These are phyloP conservation scores for Limnephilus auricula DNA, from an alignment of 2,888 invertebrate species.

Conservation along the genomic window DNA sequence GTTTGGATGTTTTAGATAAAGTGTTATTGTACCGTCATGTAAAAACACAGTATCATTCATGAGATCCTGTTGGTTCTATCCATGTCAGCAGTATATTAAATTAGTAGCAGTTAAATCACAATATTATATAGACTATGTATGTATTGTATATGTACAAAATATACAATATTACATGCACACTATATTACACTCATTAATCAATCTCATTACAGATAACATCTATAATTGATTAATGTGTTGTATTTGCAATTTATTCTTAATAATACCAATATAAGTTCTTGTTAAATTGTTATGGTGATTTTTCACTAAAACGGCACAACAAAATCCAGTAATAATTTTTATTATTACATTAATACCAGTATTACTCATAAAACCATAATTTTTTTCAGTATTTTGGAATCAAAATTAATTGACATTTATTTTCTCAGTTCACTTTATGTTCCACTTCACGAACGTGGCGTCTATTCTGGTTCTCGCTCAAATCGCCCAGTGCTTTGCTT, in stretches of 20 bases:
- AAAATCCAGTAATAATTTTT: neutral
- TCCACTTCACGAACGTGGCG: slow-evolving; percentile 59
- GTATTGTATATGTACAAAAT: no score
- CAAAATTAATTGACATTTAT: neutral
- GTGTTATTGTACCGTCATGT: no score
- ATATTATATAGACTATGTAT: no score
- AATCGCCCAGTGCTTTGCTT: slow-evolving; percentile 74
- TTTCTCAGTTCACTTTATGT: neutral
- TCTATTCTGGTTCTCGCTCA: slow-evolving; percentile 71
- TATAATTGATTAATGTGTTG: neutral
- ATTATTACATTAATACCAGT: no score
- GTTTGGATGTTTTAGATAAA: no score
- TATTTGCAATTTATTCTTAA: neutral
- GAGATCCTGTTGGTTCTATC: no score
- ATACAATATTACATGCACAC: neutral
- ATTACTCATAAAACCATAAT: neutral
- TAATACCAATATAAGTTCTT: neutral
- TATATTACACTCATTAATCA: neutral
- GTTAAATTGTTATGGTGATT: neutral
- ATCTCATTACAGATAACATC: no score
- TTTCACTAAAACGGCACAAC: neutral
- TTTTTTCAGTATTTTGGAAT: neutral
- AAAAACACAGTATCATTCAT: no score
- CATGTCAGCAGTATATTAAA: no score
- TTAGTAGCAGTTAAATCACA: no score